phyloP scores from a whole-genome alignment of 2,888 invertebrate genomes.

The Ptychoptera albimana region DNA sequence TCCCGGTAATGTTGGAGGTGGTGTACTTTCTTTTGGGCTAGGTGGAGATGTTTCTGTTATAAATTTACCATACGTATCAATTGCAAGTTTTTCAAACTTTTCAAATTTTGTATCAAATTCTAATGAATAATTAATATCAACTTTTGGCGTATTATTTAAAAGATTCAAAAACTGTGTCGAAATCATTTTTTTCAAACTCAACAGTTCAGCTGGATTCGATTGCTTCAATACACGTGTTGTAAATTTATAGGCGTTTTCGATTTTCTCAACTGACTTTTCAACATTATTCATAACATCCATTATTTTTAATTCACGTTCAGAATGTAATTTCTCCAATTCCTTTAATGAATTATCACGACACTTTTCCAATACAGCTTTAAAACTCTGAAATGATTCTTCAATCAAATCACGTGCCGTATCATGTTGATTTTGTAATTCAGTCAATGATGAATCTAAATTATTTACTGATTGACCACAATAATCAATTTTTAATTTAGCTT shows the following conservation, averaged over 20 bases:
- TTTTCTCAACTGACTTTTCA: conserved; percentile 67
- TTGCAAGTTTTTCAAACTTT: conserved; percentile 56
- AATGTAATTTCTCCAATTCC: conserved; percentile 60
- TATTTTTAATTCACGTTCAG: conserved; percentile 70
- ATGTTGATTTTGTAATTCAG: conserved; percentile 73
- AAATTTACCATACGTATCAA: conserved; percentile 59
- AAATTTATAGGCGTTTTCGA: conserved; percentile 77
- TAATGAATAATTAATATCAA: conserved; percentile 61
- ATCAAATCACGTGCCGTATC: conserved; percentile 74
- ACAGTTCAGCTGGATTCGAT: conserved; percentile 72
- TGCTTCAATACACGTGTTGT: conserved; percentile 64
- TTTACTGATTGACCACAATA: conserved; percentile 61
- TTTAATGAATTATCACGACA: conserved; percentile 59
- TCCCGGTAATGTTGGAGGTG: conserved; percentile 32
- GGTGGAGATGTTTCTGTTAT: conserved; percentile 40
- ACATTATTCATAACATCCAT: conserved; percentile 77
- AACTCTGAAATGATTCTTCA: conserved; percentile 62
- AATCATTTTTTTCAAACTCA: conserved; percentile 67
- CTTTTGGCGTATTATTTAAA: conserved; percentile 66
- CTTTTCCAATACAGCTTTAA: conserved; percentile 65
- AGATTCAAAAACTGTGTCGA: conserved; percentile 60
- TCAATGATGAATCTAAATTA: conserved; percentile 60
- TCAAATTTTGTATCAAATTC: conserved; percentile 68
- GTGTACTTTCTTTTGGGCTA: conserved; percentile 34
- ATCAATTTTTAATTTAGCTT: conserved; percentile 58